Evolutionary conservation across 2,888 invertebrate genomes (phyloP).

Genomic region (Pocota personata): DNA sequence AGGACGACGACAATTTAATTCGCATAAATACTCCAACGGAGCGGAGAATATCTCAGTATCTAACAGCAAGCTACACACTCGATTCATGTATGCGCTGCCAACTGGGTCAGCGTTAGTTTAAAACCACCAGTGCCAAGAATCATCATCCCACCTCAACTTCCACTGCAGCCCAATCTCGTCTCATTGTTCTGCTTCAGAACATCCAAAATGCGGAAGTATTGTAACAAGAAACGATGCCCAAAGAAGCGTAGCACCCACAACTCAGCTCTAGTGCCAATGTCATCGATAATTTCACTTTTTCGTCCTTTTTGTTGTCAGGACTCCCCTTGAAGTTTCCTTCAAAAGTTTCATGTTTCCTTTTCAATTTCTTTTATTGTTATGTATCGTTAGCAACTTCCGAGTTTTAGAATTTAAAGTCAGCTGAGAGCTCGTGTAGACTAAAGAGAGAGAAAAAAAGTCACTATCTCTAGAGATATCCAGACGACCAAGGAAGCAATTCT

Average conservation of each 20-base stretch:
- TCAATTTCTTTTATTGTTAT: neutral
- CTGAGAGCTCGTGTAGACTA: slow-evolving; percentile 3
- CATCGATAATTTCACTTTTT: slow-evolving; percentile 47
- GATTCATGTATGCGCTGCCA: slow-evolving; percentile 42
- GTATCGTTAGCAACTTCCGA: slow-evolving; percentile 45
- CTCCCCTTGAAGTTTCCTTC: slow-evolving; percentile 27
- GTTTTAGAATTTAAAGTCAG: slow-evolving; percentile 23
- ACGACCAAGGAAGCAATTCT: slow-evolving; percentile 22
- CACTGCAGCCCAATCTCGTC: slow-evolving; percentile 25
- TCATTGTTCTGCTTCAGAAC: slow-evolving; percentile 50
- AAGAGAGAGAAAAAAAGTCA: neutral
- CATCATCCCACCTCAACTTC: slow-evolving; percentile 41
- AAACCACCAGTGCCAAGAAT: slow-evolving; percentile 59
- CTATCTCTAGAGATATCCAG: slow-evolving; percentile 52
- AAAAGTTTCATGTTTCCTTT: slow-evolving; percentile 54
- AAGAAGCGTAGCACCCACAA: slow-evolving; percentile 59
- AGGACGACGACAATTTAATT: slow-evolving; percentile 38
- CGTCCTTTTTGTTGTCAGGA: neutral
- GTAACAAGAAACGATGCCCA: slow-evolving; percentile 31
- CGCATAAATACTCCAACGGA: slow-evolving; percentile 31
- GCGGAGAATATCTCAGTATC: slow-evolving; percentile 16
- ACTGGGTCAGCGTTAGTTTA: slow-evolving; percentile 53
- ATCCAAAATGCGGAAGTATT: slow-evolving; percentile 47
- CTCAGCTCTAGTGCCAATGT: slow-evolving; percentile 57
- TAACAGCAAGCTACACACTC: neutral